These are phyloP conservation scores for Peromyscus eremicus DNA, from an alignment of 2,797 vertebrate genomes.

Conservation along the genomic window DNA sequence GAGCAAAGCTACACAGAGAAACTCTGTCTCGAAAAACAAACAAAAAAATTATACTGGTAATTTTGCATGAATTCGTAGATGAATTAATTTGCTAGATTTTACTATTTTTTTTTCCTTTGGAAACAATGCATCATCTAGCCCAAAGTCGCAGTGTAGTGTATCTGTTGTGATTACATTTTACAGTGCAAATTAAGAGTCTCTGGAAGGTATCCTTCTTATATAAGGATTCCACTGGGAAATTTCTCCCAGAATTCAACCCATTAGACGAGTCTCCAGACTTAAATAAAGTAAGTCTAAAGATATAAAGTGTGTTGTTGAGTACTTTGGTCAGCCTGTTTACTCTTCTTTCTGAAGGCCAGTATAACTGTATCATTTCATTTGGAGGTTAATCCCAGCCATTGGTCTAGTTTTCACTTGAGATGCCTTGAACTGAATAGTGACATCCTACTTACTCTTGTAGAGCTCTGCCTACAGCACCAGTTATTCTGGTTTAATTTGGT, in stretches of 20 bases:
- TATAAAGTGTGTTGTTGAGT: not conserved
- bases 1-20: no score
- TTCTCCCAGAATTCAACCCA: conserved; percentile 9
- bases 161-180: conserved; percentile 56
- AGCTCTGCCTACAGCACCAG: conserved; percentile 54
- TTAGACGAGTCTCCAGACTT: conserved; percentile 47
- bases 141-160: not conserved
- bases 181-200: conserved; percentile 51
- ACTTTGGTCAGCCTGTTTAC: not conserved
- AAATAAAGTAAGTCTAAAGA: conserved; percentile 64
- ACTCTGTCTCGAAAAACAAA: no score
- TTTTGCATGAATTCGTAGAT: not conserved
- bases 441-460: not conserved
- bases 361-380: conserved; percentile 63
- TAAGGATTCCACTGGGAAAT: conserved; percentile 21
- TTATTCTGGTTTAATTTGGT: conserved; percentile 64
- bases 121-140: conserved; percentile 38
- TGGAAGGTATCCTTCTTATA: conserved; percentile 26
- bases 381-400: not conserved
- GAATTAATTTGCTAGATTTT: conserved; percentile 67
- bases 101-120: not conserved
- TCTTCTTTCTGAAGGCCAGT: conserved; percentile 49
- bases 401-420: not conserved
- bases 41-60: not conserved
- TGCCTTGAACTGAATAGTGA: conserved; percentile 48